Conservation (phyloP, 1,140 invertebrate species). For the Pogonomyrmex barbatus region DNA sequence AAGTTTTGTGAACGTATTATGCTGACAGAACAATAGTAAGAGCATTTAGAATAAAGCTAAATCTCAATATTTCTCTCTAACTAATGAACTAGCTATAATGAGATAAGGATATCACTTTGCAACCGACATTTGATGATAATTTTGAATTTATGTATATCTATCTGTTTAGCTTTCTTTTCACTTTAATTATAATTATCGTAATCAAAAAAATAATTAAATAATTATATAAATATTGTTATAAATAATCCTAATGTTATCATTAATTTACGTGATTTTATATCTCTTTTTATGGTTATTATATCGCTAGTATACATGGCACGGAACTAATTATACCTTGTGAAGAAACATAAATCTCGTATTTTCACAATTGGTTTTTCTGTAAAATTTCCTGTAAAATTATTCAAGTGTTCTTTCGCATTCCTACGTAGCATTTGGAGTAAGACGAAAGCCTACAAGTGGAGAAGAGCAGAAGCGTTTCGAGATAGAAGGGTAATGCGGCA, state of each 20-base stretch:
- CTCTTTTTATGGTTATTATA: background rate
- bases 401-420: conserved; percentile 1
- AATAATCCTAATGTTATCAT: background rate
- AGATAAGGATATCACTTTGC: background rate
- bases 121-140: background rate
- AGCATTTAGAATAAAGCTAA: background rate
- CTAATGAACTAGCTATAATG: background rate
- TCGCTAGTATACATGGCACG: background rate
- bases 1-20: conserved; percentile 22
- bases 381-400: background rate
- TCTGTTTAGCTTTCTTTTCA: conserved; percentile 1
- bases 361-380: background rate
- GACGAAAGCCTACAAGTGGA: conserved; percentile 35
- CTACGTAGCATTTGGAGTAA: conserved; percentile 46
- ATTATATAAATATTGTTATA: background rate
- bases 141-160: background rate
- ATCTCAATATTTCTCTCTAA: background rate
- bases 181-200: background rate
- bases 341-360: conserved; percentile 17
- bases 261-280: background rate
- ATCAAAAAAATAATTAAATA: too few species aligned
- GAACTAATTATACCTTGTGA: conserved; percentile 33
- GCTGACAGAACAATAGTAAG: background rate
- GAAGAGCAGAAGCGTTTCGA: conserved; percentile 34
- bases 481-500: conserved; percentile 38